phyloP scores from a whole-genome alignment of 2,797 vertebrate genomes.

The Poecilia velifera region DNA sequence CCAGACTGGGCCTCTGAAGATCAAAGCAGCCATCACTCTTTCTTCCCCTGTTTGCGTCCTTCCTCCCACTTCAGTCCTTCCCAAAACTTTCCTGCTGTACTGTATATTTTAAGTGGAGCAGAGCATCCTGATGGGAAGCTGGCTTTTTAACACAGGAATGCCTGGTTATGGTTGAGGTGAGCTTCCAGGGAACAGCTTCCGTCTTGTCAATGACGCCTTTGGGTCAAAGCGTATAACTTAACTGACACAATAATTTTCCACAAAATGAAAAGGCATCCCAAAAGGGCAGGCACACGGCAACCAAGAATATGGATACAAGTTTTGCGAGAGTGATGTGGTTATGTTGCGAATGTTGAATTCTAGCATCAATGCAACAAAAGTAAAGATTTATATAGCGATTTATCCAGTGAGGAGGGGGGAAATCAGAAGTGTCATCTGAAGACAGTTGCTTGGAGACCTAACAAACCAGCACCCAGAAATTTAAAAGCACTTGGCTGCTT shows the following conservation, averaged over 20 bases:
- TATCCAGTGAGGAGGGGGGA: not conserved
- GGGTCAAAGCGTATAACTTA: conserved; percentile 31
- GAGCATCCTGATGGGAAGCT: conserved; percentile 70
- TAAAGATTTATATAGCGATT: no score
- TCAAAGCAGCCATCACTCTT: conserved; percentile 82
- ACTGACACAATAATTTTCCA: not conserved
- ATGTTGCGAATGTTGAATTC: not conserved
- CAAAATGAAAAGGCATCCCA: not conserved
- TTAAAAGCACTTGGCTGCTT: not conserved
- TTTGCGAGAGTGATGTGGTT: not conserved
- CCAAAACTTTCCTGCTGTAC: conserved; percentile 73
- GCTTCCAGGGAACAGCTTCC: conserved; percentile 51
- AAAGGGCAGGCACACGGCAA: not conserved
- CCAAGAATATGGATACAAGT: not conserved
- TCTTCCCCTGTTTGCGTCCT: conserved; percentile 51
- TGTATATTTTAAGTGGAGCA: conserved; percentile 75
- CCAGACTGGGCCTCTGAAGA: conserved; percentile 72
- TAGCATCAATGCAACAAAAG: not conserved
- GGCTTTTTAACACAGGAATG: conserved; percentile 67
- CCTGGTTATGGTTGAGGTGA: conserved; percentile 54
- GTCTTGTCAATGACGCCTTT: conserved; percentile 50
- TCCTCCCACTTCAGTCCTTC: conserved; percentile 65
- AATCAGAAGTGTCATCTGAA: not conserved
- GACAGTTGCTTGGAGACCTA: not conserved
- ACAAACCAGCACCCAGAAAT: not conserved